A percentile compares a stretch with the other conserved stretches of the same genome.
Conservation (phyloP, 2,113 vertebrate species). For the Loxodonta africana region DNA sequence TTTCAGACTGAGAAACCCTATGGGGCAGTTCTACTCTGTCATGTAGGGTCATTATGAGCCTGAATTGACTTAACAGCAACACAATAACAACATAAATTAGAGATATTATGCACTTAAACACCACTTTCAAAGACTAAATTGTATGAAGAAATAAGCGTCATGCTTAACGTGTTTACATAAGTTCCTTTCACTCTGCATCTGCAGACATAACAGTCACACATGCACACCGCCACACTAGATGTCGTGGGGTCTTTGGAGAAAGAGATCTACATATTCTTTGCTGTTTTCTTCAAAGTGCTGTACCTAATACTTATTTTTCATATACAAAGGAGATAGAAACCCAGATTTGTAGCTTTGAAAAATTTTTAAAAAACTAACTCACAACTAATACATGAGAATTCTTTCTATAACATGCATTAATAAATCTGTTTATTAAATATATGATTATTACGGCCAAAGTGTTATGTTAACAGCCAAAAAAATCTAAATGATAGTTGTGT, state of each 20-base stretch:
- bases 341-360: not conserved
- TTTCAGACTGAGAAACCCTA: no score
- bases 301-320: not conserved
- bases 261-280: not conserved
- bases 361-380: not conserved
- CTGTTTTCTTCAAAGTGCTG: not conserved
- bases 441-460: not conserved
- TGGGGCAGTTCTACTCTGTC: no score
- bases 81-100: not conserved
- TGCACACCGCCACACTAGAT: accelerated
- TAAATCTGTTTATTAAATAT: not conserved
- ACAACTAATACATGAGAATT: not conserved
- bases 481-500: not conserved
- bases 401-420: not conserved
- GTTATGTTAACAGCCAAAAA: not conserved
- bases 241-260: not conserved
- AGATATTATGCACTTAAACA: not conserved
- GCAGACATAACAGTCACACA: not conserved
- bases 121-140: not conserved
- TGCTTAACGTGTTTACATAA: no score
- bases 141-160: not conserved
- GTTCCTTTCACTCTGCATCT: not conserved
- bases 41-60: no score
- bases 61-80: no score
- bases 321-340: not conserved